phyloP scores from a whole-genome alignment of 2,797 vertebrate species.

The Anguilla marmorata region DNA sequence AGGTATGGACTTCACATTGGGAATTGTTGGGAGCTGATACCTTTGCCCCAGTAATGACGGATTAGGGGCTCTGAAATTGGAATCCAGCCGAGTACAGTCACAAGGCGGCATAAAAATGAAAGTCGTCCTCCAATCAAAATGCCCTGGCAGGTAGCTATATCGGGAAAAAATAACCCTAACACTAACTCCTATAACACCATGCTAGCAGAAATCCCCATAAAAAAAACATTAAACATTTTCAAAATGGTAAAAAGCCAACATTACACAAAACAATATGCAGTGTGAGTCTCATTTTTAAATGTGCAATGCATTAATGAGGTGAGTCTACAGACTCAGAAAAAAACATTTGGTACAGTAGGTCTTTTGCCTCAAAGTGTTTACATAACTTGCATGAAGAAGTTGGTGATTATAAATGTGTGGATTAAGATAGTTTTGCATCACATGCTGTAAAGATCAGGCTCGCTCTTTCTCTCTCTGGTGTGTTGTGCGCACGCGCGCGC shows the following conservation, averaged over 20 bases:
- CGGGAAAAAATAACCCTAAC: not conserved
- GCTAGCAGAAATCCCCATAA: not conserved
- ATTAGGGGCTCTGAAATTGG: not conserved
- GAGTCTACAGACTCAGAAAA: no score
- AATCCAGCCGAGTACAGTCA: slow-evolving; percentile 6
- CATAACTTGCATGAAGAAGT: no score
- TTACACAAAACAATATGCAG: no score
- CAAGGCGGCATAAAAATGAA: slow-evolving; percentile 50
- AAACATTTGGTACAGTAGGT: no score
- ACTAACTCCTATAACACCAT: not conserved
- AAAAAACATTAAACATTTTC: no score
- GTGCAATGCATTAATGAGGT: no score
- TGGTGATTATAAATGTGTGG: no score
- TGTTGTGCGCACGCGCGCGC: not conserved
- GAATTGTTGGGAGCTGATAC: not conserved
- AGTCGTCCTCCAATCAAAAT: slow-evolving; percentile 62
- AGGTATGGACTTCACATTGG: not conserved
- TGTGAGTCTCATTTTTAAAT: no score
- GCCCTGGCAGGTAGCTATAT: slow-evolving; percentile 42
- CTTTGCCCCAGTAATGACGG: not conserved
- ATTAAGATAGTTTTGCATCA: no score
- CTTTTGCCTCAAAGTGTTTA: no score
- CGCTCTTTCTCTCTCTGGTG: not conserved
- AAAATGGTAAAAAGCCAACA: no score
- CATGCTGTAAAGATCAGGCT: no score